These are phyloP conservation scores for Sitta carolinensis DNA, from an alignment of 2,797 vertebrate species.

Conservation along the genomic window DNA sequence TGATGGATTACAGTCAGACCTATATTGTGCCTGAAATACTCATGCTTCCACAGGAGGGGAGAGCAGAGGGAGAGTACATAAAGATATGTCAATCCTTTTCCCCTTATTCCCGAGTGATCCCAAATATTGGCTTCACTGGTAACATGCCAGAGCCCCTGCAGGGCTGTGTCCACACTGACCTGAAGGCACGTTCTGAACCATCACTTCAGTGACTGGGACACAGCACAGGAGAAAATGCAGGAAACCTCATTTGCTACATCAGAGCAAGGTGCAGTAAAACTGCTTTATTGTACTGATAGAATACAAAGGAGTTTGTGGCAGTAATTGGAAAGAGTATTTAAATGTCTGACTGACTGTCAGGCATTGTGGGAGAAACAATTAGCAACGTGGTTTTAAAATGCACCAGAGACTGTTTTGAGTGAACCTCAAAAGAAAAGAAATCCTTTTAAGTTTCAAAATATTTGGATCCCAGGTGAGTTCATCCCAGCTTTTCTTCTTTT, in stretches of 20 bases:
- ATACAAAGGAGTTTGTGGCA: background rate
- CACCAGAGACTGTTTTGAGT: background rate
- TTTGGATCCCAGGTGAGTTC: conserved; percentile 34
- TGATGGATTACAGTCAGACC: background rate
- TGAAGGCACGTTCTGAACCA: background rate
- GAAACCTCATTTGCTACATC: background rate
- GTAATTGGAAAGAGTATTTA: conserved; percentile 36
- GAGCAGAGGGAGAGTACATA: background rate
- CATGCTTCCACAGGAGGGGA: background rate
- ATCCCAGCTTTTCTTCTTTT: background rate
- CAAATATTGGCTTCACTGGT: background rate
- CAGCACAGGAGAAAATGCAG: background rate
- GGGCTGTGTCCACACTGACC: background rate
- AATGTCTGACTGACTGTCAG: conserved; percentile 36
- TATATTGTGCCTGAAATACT: background rate
- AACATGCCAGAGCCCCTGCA: background rate
- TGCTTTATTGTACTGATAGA: background rate
- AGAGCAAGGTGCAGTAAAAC: background rate
- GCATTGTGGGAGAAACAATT: conserved; percentile 59
- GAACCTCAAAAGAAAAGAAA: conserved; percentile 52
- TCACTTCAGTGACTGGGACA: background rate
- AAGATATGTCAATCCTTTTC: background rate
- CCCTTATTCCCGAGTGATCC: accelerated
- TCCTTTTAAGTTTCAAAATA: conserved; percentile 60
- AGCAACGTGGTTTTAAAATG: conserved; percentile 20